Evolutionary conservation across 2,797 vertebrate genomes (phyloP), one percentile per base, ranked within the genome.

Genomic region (Clamator glandarius): DNA sequence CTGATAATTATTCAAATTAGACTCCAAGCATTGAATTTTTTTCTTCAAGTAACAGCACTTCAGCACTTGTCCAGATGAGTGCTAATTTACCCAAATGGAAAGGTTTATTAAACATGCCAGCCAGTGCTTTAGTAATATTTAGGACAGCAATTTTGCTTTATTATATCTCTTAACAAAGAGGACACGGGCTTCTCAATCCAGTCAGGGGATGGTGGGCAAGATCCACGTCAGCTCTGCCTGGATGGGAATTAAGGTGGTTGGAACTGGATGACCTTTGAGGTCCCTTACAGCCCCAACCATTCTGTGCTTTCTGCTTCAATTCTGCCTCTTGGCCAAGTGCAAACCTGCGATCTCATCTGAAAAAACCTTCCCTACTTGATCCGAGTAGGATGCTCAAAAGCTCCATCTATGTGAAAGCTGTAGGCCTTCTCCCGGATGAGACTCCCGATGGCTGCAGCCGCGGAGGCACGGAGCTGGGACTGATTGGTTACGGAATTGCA

Each of bases 81-180:
- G 95, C 94, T 97, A 97, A 97, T 97, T 97, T 96, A 95, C 93
- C 97, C 94, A 96, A 96, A 97, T 97, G 95, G 97, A 97, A 97
- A 96, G 96, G 93, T 97, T 97, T 97, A 96, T 97, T 97, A 97
- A 97, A 97, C 96, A 97, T 96, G 95, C 91, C 96, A 97, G 94
- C 84, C 80, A 95, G 90, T 94, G 95, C 90, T 96, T 97, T 95
- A 97, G 92, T 95, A 97, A 97, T 97, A 97, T 97, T 96, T 96
- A 96, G 97, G 96, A 96, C 96, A 92, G 92, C 94, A 96, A 96
- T 97, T 96, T 97, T 95, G 83, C 91, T 95, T 95, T 95, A 97
- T 97, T 97, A 94, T 94, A 92, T 95, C 94, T 96, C 95, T 96
- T 96, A 96, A 90, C 94, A 96, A 95, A 93, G 93, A 84, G 80